Evolutionary conservation across 2,797 vertebrate genomes (phyloP).

Genomic region (Percopsis omiscomaycus): DNA sequence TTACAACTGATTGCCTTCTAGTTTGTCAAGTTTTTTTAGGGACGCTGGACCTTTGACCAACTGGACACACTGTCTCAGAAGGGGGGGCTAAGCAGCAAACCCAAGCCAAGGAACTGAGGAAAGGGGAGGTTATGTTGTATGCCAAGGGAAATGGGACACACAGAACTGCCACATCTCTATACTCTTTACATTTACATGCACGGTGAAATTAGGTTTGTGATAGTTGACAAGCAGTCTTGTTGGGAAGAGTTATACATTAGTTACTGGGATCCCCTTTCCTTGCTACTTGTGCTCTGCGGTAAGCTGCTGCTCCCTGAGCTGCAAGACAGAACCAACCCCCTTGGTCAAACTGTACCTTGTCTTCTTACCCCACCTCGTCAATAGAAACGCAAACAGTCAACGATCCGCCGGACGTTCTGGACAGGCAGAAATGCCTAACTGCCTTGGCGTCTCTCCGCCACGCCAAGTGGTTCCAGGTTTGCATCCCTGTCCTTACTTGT

Average conservation of each 20-base stretch:
- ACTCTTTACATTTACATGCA: constrained; percentile 1
- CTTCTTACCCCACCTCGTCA: constrained; percentile 98
- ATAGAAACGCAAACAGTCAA: constrained; percentile 95
- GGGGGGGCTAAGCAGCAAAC: constrained; percentile 82
- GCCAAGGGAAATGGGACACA: constrained; percentile 7
- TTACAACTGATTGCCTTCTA: constrained; percentile 80
- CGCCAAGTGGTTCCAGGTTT: constrained; percentile 99
- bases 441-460: constrained; percentile 99
- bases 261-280: constrained; percentile 73
- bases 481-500: constrained; percentile 97
- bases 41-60: constrained; percentile 99
- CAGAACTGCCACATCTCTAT: not conserved
- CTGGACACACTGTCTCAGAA: constrained; percentile 95
- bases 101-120: constrained; percentile 68
- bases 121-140: constrained; percentile 42
- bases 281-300: constrained; percentile 80
- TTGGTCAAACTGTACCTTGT: constrained; percentile 99
- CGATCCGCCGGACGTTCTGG: constrained; percentile 98
- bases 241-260: constrained; percentile 20
- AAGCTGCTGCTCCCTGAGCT: constrained; percentile 90
- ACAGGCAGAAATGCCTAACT: constrained; percentile 99
- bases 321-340: constrained; percentile 91
- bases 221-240: constrained; percentile 8
- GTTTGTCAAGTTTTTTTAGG: constrained; percentile 90
- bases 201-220: constrained; percentile 12